Percentiles rank a stretch among this genome's conserved stretches.
These are phyloP conservation scores for Pristionchus maxplancki DNA, from an alignment of 2,888 invertebrate genomes.

Conservation along the genomic window DNA sequence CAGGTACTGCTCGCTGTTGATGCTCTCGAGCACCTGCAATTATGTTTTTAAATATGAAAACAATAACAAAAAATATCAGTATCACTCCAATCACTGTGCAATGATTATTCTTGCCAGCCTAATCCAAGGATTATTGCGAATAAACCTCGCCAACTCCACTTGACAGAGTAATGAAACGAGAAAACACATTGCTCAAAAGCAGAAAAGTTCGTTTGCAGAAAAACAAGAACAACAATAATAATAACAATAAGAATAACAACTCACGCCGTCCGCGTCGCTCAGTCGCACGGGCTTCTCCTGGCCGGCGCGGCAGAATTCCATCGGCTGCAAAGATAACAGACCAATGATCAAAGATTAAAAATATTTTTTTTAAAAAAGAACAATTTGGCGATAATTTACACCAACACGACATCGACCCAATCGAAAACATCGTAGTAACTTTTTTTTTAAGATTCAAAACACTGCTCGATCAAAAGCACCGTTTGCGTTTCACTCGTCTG, in stretches of 20 bases:
- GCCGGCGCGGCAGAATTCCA: constrained; percentile 55
- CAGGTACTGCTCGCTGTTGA: constrained; percentile 88
- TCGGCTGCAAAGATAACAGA: constrained; percentile 50
- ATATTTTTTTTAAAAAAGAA: no score
- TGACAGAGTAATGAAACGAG: neutral
- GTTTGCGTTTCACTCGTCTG: no score
- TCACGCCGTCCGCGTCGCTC: constrained; percentile 79
- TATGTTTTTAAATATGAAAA: neutral
- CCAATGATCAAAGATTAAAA: neutral
- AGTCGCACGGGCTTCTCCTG: constrained; percentile 85
- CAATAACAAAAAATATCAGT: neutral
- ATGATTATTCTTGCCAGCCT: no score
- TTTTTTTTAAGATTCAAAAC: no score
- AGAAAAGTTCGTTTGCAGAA: neutral
- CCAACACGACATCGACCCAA: no score
- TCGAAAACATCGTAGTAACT: no score
- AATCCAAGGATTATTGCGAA: no score
- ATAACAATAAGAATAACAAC: neutral
- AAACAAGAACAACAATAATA: neutral
- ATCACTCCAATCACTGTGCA: no score
- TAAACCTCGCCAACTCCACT: no score
- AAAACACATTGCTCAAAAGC: neutral
- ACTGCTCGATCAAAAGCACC: no score
- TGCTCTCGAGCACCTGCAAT: constrained; percentile 82
- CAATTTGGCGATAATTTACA: no score